phyloP scores from a whole-genome alignment of 2,888 invertebrate species.

The Darwinula stevensoni region DNA sequence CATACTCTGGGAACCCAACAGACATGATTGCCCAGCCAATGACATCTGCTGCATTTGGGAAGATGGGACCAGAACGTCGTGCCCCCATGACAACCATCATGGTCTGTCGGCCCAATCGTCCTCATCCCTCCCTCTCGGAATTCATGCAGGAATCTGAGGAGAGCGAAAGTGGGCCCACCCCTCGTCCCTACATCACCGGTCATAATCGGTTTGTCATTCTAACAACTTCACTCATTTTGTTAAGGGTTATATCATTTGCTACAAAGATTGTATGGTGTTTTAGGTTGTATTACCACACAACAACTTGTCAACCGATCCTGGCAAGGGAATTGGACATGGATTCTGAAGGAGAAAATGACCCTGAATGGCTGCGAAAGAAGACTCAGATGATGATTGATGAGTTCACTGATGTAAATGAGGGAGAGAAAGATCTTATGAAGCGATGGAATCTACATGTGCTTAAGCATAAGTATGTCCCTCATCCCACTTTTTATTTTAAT shows the following conservation, averaged over 20 bases:
- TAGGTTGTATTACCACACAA: constrained; percentile 75
- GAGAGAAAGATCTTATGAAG: constrained; percentile 93
- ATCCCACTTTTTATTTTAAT: background rate
- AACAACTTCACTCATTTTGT: too few relatives aligned
- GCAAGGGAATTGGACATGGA: constrained; percentile 81
- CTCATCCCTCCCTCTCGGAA: constrained; percentile 42
- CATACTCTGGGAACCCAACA: constrained; percentile 73
- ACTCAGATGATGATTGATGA: constrained; percentile 96
- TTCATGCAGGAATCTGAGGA: constrained; percentile 40
- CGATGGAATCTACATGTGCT: constrained; percentile 95
- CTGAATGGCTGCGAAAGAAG: constrained; percentile 71
- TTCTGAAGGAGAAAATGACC: constrained; percentile 78
- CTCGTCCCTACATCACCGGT: constrained; percentile 63
- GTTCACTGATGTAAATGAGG: constrained; percentile 95
- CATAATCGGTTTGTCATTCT: too few relatives aligned
- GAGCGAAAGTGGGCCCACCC: constrained; percentile 47
- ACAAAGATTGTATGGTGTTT: too few relatives aligned
- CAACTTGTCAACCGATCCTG: constrained; percentile 69
- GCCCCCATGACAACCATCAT: constrained; percentile 45
- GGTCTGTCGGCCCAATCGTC: constrained; percentile 36
- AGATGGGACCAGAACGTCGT: constrained; percentile 36
- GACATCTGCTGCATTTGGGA: constrained; percentile 30
- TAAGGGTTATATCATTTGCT: too few relatives aligned
- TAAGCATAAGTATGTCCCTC: constrained; percentile 39
- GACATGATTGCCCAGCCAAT: constrained; percentile 45